Percentiles rank a stretch among this genome's conserved stretches.
These are phyloP conservation scores for Rhinolophus sinicus DNA, from an alignment of 2,113 vertebrate species.

Conservation along the genomic window DNA sequence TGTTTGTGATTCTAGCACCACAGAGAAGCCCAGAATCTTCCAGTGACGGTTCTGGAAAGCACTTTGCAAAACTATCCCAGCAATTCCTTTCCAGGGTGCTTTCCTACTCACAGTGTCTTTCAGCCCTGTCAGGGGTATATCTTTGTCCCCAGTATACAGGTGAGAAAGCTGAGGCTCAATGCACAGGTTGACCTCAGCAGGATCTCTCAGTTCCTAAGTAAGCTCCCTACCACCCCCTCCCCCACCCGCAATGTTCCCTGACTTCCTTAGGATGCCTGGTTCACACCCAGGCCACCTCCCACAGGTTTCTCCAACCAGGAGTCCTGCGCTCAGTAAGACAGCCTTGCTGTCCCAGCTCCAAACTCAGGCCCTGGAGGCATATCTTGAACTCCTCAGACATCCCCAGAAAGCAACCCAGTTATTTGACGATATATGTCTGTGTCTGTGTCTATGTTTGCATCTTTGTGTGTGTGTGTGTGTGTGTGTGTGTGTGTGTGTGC, in stretches of 20 bases:
- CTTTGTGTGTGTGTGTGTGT: too few relatives aligned
- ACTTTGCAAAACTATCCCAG: not conserved
- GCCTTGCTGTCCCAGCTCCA: not conserved
- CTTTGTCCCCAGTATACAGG: not conserved
- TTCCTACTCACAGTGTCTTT: not conserved
- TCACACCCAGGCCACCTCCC: not conserved
- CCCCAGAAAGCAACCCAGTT: not conserved
- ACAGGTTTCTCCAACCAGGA: accelerated
- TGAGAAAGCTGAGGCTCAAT: not conserved
- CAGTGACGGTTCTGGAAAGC: accelerated
- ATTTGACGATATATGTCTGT: accelerated
- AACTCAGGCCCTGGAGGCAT: not conserved
- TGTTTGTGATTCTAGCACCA: too few relatives aligned
- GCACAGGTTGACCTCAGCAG: not conserved
- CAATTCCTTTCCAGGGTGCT: not conserved
- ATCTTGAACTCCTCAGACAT: not conserved
- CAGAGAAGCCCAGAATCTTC: not conserved
- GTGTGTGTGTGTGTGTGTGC: not conserved
- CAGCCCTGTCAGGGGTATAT: accelerated
- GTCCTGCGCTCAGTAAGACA: not conserved
- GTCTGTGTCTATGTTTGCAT: not conserved
- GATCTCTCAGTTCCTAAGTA: not conserved
- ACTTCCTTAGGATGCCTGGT: accelerated
- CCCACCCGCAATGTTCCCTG: accelerated
- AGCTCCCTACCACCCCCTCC: too few relatives aligned